phyloP scores from a whole-genome alignment of 2,888 invertebrate genomes.

The Choreutis nemorana region DNA sequence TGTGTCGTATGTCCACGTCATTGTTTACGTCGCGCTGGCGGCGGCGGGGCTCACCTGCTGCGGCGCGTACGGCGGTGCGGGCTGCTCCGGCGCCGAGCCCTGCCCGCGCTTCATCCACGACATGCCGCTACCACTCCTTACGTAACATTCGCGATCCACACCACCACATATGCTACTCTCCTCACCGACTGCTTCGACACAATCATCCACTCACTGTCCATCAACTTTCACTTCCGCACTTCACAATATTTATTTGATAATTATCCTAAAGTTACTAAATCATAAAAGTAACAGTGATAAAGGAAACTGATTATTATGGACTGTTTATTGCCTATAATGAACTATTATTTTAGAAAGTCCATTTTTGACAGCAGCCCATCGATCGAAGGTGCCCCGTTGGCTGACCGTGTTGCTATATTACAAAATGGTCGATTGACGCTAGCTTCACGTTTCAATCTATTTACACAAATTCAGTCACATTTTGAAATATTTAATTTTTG shows the following conservation, averaged over 20 bases:
- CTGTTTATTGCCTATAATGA: too few relatives aligned
- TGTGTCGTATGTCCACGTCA: conserved; percentile 41
- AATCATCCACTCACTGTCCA: conserved; percentile 30
- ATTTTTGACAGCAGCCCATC: conserved; percentile 58
- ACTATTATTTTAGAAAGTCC: conserved; percentile 28
- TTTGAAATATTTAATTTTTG: too few relatives aligned
- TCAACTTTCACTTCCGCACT: conserved; percentile 41
- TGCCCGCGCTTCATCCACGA: conserved; percentile 56
- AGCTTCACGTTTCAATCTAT: too few relatives aligned
- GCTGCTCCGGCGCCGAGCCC: conserved; percentile 28
- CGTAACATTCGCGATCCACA: conserved; percentile 49
- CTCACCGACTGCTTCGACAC: conserved; percentile 42
- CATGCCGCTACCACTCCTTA: conserved; percentile 49
- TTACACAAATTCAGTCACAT: too few relatives aligned
- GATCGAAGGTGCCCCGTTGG: conserved; percentile 67
- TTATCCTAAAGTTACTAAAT: background rate
- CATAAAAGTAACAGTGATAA: background rate
- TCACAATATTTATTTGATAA: conserved; percentile 10
- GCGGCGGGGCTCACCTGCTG: conserved; percentile 35
- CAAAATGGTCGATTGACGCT: too few relatives aligned
- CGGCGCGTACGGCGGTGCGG: conserved; percentile 26
- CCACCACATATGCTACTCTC: conserved; percentile 44
- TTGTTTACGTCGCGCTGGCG: conserved; percentile 40
- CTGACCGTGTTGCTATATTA: too few relatives aligned
- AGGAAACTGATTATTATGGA: conserved; percentile 2